Evolutionary conservation across 2,888 invertebrate genomes (phyloP), one percentile per base, ranked within the genome.

Genomic region (Agonopterix subpropinquella): DNA sequence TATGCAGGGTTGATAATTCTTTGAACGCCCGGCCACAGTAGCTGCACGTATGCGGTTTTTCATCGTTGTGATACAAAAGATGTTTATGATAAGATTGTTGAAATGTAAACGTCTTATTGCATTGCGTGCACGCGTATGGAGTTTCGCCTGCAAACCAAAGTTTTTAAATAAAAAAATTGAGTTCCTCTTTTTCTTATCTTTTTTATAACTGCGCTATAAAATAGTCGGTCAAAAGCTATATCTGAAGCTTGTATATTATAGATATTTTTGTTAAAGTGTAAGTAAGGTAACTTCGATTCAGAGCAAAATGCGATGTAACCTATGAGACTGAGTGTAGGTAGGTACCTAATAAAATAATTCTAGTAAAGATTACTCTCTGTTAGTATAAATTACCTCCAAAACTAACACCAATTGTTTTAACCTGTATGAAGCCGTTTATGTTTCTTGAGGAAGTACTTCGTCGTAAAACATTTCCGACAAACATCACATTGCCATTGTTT

Each of bases 31-130:
- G 89, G 0, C 95, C 94, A 71, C 96, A 96, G 61, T 92, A 93
- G 47, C 73, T 84, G 65, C 96, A 96, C 1, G 90, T 89, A 59
- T 93, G 92, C 0, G 96, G 96, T 66, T 96, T 96, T 62, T 96
- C 95, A 64, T 95, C 94, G 53, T 94, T 95, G 71, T 96, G 96
- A 70, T 96, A 96, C 47, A 96, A 86, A 68, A 95, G 91, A 79
- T 96, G 96, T 71, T 96, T 96, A 75, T 96, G 96, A 77, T 95
- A 96, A 0, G 96, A 96, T 67, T 96, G 96, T 81, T 96, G 96
- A 81, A 96, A 96, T 46, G 96, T 96, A 77, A 96, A 96, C 9
- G 93, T 94, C 74, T 95, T 95, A 57, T 93, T 93, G 71, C 96
- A 96, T 60, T 94, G 92, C 45, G 90, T 89, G 68, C 96, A 96